phyloP scores from a whole-genome alignment of 2,113 vertebrate genomes.

The Seriola quinqueradiata region DNA sequence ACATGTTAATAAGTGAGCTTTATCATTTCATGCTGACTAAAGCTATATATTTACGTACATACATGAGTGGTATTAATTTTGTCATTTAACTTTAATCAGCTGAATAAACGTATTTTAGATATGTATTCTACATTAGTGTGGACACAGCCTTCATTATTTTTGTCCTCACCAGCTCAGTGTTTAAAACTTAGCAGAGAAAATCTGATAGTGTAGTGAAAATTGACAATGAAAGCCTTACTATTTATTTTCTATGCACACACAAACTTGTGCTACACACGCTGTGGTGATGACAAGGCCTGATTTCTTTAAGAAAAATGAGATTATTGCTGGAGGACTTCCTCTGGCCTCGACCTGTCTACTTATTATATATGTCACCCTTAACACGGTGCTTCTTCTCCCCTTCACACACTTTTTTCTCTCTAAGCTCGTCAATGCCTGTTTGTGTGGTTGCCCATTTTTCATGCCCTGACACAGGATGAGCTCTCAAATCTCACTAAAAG shows the following conservation, averaged over 20 bases:
- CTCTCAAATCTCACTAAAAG: slow-evolving; percentile 76
- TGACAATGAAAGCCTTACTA: neutral
- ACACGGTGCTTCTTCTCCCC: slow-evolving; percentile 61
- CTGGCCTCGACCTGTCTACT: slow-evolving; percentile 56
- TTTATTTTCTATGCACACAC: neutral
- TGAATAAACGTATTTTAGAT: no score
- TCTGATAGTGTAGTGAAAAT: neutral
- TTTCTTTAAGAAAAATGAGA: slow-evolving; percentile 51
- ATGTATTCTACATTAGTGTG: no score
- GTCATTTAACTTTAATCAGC: no score
- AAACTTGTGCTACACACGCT: slow-evolving; percentile 17
- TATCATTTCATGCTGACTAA: neutral
- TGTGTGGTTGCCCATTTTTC: slow-evolving; percentile 83
- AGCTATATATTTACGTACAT: neutral
- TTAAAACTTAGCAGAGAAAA: neutral
- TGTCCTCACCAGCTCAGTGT: neutral
- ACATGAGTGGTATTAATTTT: neutral
- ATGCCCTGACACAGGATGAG: slow-evolving; percentile 78
- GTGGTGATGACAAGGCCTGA: slow-evolving; percentile 47
- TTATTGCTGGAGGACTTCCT: slow-evolving; percentile 52
- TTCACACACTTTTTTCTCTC: slow-evolving; percentile 23
- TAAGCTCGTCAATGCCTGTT: slow-evolving; percentile 81
- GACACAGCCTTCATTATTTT: neutral
- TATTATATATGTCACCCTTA: slow-evolving; percentile 59
- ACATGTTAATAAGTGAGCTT: no score